These are phyloP conservation scores for Schrankia costaestrigalis DNA, from an alignment of 2,888 invertebrate genomes.

Conservation along the genomic window DNA sequence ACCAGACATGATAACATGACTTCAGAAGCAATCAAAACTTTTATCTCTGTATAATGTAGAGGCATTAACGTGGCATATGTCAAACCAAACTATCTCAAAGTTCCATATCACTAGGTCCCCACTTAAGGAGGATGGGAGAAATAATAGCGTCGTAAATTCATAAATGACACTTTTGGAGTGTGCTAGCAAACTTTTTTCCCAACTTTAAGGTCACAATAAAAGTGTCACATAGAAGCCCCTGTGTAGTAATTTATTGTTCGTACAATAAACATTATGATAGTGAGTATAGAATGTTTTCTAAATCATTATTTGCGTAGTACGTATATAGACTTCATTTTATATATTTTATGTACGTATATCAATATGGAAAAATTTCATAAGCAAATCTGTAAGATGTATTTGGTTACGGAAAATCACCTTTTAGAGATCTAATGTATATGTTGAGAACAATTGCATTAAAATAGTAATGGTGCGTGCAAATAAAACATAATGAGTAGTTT, in stretches of 20 bases:
- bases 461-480: too few species aligned
- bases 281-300: too few species aligned
- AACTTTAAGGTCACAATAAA: conserved; percentile 66
- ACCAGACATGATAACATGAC: conserved; percentile 14
- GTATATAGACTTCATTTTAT: too few species aligned
- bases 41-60: conserved; percentile 19
- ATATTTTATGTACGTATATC: too few species aligned
- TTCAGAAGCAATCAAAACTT: conserved; percentile 28
- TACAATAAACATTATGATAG: conserved; percentile 40
- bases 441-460: too few species aligned
- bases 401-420: too few species aligned
- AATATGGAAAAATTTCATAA: too few species aligned
- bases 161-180: conserved; percentile 56
- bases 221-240: conserved; percentile 51
- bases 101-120: conserved; percentile 38
- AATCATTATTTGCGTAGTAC: too few species aligned
- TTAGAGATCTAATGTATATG: too few species aligned
- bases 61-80: conserved; percentile 32
- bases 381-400: too few species aligned
- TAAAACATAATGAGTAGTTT: too few species aligned
- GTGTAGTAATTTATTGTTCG: conserved; percentile 52
- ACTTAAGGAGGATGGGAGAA: conserved; percentile 37
- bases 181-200: conserved; percentile 44
- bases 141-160: conserved; percentile 62
- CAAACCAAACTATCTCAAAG: conserved; percentile 28